These are phyloP conservation scores for Drosophila neotestacea DNA, from an alignment of 2,888 invertebrate species.

Conservation along the genomic window DNA sequence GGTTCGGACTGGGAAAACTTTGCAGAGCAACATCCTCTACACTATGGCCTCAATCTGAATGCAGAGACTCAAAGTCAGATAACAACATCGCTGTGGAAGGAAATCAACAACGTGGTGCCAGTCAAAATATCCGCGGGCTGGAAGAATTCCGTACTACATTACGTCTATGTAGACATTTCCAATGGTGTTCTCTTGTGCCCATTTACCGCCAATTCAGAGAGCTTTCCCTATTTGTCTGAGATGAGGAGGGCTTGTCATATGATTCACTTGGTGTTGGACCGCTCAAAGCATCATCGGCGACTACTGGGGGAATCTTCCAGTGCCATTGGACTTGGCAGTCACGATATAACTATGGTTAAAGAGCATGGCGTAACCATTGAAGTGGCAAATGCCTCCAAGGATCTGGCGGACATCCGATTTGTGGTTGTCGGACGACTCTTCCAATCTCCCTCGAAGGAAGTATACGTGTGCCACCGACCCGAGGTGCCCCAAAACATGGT, in stretches of 20 bases:
- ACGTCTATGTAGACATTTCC: conserved; percentile 77
- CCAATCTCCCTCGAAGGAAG: conserved; percentile 91
- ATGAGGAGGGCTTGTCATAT: conserved; percentile 90
- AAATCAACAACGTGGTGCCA: conserved; percentile 86
- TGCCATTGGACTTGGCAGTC: conserved; percentile 33
- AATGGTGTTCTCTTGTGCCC: conserved; percentile 77
- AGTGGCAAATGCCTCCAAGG: conserved; percentile 82
- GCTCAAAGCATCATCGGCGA: conserved; percentile 58
- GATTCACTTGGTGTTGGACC: conserved; percentile 90
- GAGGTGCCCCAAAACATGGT: conserved; percentile 94
- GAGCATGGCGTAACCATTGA: conserved; percentile 93
- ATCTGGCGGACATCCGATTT: conserved; percentile 51
- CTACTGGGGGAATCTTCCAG: conserved; percentile 38
- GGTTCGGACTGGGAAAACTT: conserved; percentile 90
- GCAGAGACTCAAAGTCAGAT: conserved; percentile 86
- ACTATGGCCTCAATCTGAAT: conserved; percentile 72
- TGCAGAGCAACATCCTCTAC: conserved; percentile 76
- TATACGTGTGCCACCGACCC: conserved; percentile 95
- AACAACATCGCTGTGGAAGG: conserved; percentile 90
- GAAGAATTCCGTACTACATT: conserved; percentile 80
- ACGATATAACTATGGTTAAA: conserved; percentile 91
- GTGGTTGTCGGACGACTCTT: conserved; percentile 89
- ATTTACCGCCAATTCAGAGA: conserved; percentile 78
- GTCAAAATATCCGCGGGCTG: conserved; percentile 83
- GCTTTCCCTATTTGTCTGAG: conserved; percentile 88